These are phyloP conservation scores for Pilophorus perplexus DNA, from an alignment of 2,888 invertebrate species.

Conservation along the genomic window DNA sequence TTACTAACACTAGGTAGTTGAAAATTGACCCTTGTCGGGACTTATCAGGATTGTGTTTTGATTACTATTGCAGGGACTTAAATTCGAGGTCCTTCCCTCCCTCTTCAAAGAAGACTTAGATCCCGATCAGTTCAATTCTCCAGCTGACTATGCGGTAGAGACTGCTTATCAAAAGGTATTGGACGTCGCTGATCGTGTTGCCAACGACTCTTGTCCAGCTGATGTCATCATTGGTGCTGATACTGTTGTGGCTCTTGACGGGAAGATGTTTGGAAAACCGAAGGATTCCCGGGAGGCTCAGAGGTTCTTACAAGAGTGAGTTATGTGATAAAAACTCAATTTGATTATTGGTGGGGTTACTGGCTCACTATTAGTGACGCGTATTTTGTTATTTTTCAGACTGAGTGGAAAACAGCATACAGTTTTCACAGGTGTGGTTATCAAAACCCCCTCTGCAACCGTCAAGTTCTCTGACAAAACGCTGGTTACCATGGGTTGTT, in stretches of 20 bases:
- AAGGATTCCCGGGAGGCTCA: constrained; percentile 69
- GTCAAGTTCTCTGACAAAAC: constrained; percentile 77
- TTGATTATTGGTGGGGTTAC: no score
- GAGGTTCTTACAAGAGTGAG: constrained; percentile 61
- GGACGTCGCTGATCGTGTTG: constrained; percentile 69
- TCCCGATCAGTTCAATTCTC: constrained; percentile 60
- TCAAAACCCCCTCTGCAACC: constrained; percentile 62
- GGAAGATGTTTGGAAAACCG: constrained; percentile 87
- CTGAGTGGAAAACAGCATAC: constrained; percentile 74
- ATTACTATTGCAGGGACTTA: constrained; percentile 75
- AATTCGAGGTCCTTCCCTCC: constrained; percentile 75
- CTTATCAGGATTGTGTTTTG: no score
- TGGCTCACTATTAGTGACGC: no score
- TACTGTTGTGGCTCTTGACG: constrained; percentile 81
- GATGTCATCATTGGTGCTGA: constrained; percentile 89
- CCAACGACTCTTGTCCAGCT: constrained; percentile 56
- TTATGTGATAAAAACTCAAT: no score
- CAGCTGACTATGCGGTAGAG: constrained; percentile 58
- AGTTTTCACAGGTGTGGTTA: constrained; percentile 83
- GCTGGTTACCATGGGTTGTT: constrained; percentile 74
- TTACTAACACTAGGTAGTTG: no score
- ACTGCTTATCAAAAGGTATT: constrained; percentile 80
- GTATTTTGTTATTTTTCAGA: no score
- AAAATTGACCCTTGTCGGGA: no score
- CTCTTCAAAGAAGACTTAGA: constrained; percentile 85